phyloP scores from a whole-genome alignment of 1,140 invertebrate genomes.

The Trichomalopsis sarcophagae region DNA sequence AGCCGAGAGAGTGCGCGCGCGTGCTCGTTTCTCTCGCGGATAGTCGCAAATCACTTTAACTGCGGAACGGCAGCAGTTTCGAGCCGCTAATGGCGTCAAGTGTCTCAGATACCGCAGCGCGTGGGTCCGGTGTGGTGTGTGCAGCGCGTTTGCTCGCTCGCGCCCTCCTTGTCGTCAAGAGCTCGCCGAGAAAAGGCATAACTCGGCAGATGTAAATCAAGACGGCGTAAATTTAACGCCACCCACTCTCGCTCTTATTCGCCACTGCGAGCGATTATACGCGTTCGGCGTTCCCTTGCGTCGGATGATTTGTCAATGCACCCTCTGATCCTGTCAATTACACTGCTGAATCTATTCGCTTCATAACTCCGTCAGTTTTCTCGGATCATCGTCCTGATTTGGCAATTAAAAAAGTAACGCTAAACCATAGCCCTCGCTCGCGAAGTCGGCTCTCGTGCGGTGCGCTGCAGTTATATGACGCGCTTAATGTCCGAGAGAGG shows the following conservation, averaged over 20 bases:
- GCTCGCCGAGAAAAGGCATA: slow-evolving; percentile 49
- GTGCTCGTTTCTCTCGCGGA: slow-evolving; percentile 47
- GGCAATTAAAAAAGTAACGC: no score
- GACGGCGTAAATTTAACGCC: slow-evolving; percentile 37
- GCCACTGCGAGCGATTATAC: slow-evolving; percentile 26
- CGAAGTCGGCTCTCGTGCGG: neutral
- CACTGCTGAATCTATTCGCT: neutral
- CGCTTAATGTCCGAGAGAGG: slow-evolving; percentile 67
- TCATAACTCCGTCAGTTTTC: neutral
- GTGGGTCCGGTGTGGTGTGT: slow-evolving; percentile 63
- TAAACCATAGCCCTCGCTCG: neutral
- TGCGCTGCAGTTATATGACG: slow-evolving; percentile 57
- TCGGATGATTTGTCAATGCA: slow-evolving; percentile 31
- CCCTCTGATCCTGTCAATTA: slow-evolving; percentile 16
- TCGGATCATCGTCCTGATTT: no score
- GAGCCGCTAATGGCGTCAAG: slow-evolving; percentile 74
- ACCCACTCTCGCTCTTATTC: neutral
- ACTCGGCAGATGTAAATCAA: slow-evolving; percentile 50
- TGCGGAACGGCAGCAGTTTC: slow-evolving; percentile 71
- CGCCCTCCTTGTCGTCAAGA: slow-evolving; percentile 40
- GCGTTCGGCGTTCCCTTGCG: no score
- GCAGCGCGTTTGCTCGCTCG: neutral
- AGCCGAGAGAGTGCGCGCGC: slow-evolving; percentile 7
- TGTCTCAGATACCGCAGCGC: slow-evolving; percentile 69
- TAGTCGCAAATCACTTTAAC: slow-evolving; percentile 75